These are phyloP conservation scores for Tachypleus tridentatus DNA, from an alignment of 1,140 invertebrate species.

Conservation along the genomic window DNA sequence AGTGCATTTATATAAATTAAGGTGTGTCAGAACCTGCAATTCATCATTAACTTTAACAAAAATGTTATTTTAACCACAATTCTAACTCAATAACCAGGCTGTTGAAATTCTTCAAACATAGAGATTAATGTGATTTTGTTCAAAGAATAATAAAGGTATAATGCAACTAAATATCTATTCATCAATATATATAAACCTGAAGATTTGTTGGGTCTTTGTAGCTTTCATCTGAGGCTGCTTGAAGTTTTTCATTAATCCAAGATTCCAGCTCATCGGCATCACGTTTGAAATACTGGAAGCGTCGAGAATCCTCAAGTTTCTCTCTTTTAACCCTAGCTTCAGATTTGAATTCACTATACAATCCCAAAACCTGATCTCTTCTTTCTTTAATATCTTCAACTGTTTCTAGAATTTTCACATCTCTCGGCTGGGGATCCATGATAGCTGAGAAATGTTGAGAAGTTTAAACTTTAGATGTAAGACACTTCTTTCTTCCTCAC, in stretches of 20 bases:
- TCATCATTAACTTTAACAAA: no score
- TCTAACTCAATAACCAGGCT: not conserved
- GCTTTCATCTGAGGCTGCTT: conserved; percentile 95
- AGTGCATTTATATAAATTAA: no score
- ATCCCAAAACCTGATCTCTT: conserved; percentile 69
- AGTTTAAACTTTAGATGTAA: no score
- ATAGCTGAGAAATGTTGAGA: no score
- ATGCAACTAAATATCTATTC: no score
- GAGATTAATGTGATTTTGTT: no score
- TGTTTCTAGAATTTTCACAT: conserved; percentile 96
- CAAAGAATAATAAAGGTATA: no score
- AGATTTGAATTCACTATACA: conserved; percentile 89
- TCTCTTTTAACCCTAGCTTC: conserved; percentile 85
- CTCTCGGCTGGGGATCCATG: conserved; percentile 35
- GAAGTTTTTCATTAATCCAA: conserved; percentile 98
- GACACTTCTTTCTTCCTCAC: no score
- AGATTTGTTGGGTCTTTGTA: conserved; percentile 98
- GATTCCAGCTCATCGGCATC: conserved; percentile 98
- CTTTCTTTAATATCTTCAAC: conserved; percentile 96
- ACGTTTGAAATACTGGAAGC: conserved; percentile 95
- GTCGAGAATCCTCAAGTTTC: conserved; percentile 92
- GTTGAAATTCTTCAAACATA: not conserved
- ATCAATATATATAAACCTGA: conserved; percentile 44
- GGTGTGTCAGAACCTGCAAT: no score
- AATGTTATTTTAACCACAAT: not conserved